These are phyloP conservation scores for Lasiommata megera DNA, from an alignment of 2,888 invertebrate species.

Conservation along the genomic window DNA sequence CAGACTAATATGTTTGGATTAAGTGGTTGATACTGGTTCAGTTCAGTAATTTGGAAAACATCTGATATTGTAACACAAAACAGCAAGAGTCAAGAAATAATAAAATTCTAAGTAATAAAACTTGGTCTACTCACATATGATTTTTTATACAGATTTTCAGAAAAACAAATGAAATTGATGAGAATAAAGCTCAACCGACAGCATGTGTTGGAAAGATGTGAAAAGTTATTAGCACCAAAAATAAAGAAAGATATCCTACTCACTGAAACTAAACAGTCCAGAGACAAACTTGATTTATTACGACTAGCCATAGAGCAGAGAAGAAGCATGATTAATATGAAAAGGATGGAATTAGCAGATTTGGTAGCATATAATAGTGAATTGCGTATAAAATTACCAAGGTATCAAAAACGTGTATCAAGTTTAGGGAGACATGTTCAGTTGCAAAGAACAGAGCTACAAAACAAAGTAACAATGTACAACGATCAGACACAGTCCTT, in stretches of 20 bases:
- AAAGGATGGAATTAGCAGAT: conserved; percentile 49
- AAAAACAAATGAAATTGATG: conserved; percentile 83
- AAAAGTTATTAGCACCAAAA: conserved; percentile 59
- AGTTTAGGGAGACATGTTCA: conserved; percentile 60
- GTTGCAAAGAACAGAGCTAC: conserved; percentile 54
- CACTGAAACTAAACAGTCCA: conserved; percentile 66
- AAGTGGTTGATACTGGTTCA: neutral
- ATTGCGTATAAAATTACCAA: conserved; percentile 58
- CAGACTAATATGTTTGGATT: neutral
- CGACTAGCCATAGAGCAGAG: conserved; percentile 70
- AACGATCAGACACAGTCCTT: conserved; percentile 54
- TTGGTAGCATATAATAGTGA: conserved; percentile 60
- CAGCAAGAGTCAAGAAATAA: no score
- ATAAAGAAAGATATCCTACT: conserved; percentile 62
- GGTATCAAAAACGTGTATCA: conserved; percentile 68
- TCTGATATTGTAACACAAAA: no score
- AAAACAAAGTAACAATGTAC: conserved; percentile 52
- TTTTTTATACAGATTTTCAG: conserved; percentile 76
- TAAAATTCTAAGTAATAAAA: no score
- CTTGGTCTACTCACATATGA: no score
- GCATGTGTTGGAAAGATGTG: conserved; percentile 80
- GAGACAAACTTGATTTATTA: conserved; percentile 65
- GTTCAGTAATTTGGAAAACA: no score
- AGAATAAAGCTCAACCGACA: conserved; percentile 80
- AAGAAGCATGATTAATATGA: conserved; percentile 55